Conservation (phyloP, 2,797 vertebrate genomes). For the Pachyuromys duprasi region DNA sequence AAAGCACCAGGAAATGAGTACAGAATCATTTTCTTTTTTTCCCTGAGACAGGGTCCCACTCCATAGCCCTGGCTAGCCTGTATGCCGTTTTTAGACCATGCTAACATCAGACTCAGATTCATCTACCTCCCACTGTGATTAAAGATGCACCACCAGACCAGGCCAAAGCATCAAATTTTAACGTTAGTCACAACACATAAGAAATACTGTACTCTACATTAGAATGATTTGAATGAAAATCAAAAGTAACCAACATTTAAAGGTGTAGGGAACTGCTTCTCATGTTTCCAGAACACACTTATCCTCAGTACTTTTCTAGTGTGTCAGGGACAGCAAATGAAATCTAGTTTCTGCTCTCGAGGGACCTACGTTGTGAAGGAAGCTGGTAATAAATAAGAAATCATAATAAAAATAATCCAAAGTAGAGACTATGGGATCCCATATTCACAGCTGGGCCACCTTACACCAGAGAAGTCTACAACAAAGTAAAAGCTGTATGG, state of each 20-base stretch:
- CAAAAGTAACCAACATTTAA: background rate
- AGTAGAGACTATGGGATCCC: background rate
- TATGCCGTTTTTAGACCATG: background rate
- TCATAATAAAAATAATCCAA: background rate
- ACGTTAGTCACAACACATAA: background rate
- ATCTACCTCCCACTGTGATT: too few relatives aligned
- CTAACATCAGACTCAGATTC: background rate
- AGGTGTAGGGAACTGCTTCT: background rate
- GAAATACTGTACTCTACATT: background rate
- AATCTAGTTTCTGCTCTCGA: background rate
- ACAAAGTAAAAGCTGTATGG: background rate
- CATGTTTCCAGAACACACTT: background rate
- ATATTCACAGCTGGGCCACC: background rate
- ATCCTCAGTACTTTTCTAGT: background rate
- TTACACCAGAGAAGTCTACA: background rate
- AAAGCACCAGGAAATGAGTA: background rate
- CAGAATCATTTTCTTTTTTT: background rate
- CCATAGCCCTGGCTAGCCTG: background rate
- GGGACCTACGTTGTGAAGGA: background rate
- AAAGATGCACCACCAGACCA: background rate
- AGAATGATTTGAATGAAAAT: conserved; percentile 9
- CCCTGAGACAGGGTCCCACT: background rate
- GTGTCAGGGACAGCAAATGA: background rate
- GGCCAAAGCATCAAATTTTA: background rate
- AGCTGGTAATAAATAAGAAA: background rate